Percentiles rank a stretch among this genome's conserved stretches.
Evolutionary conservation across 2,888 invertebrate species (phyloP).

Genomic region (Cosmopolites sordidus): DNA sequence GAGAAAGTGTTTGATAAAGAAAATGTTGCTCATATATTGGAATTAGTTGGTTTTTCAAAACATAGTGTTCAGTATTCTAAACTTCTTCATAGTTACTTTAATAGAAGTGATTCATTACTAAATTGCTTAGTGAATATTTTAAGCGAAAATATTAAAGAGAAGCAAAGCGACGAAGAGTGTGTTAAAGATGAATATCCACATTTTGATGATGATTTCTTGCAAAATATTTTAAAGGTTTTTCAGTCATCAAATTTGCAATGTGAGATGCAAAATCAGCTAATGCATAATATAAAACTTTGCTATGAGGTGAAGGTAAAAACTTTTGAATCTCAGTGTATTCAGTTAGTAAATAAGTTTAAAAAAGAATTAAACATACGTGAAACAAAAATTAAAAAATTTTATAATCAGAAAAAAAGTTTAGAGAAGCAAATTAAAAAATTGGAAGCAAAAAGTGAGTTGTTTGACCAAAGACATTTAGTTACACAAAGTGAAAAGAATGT

Average conservation of each 20-base stretch:
- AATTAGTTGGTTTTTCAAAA: constrained; percentile 33
- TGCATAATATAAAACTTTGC: constrained; percentile 26
- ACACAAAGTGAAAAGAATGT: constrained; percentile 11
- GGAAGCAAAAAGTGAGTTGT: constrained; percentile 22
- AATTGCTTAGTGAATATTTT: constrained; percentile 14
- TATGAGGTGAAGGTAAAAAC: constrained; percentile 26
- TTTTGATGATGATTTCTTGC: constrained; percentile 23
- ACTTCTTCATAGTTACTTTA: constrained; percentile 11
- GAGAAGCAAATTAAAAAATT: constrained; percentile 28
- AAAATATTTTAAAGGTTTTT: constrained; percentile 25
- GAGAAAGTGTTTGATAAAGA: constrained; percentile 28
- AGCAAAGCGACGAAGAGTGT: constrained; percentile 2
- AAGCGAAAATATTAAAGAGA: constrained; percentile 6
- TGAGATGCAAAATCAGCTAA: constrained; percentile 13
- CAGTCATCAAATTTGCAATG: constrained; percentile 19
- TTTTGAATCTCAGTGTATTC: constrained; percentile 25
- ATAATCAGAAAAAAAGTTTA: constrained; percentile 24
- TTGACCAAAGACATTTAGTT: constrained; percentile 23
- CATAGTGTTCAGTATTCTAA: constrained; percentile 14
- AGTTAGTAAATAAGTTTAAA: constrained; percentile 27
- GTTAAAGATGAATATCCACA: constrained; percentile 5
- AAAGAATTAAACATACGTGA: constrained; percentile 23
- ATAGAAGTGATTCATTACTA: constrained; percentile 15
- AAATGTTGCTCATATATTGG: constrained; percentile 33
- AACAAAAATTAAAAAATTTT: constrained; percentile 21